These are phyloP conservation scores for Troides aeacus DNA, from an alignment of 2,888 invertebrate genomes.

Conservation along the genomic window DNA sequence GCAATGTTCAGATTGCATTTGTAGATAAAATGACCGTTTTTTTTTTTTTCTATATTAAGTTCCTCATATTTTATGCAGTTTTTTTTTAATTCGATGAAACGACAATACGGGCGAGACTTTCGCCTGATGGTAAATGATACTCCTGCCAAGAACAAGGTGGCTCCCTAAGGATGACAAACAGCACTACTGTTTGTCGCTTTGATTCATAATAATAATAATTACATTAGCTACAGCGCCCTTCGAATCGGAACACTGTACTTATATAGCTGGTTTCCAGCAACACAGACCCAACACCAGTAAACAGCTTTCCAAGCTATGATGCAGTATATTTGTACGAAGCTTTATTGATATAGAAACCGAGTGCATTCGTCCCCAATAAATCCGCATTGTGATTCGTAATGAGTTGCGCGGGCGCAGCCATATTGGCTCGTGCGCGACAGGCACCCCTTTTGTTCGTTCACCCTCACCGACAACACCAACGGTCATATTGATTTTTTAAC, in stretches of 20 bases:
- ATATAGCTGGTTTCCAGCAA: too few relatives aligned
- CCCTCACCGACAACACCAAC: conserved; percentile 74
- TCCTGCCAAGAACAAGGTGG: too few relatives aligned
- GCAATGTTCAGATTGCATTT: conserved; percentile 20
- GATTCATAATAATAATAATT: too few relatives aligned
- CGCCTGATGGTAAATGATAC: too few relatives aligned
- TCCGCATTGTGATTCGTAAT: conserved; percentile 47
- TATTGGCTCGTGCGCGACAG: conserved; percentile 60
- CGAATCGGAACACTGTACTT: too few relatives aligned
- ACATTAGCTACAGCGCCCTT: too few relatives aligned
- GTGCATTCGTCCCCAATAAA: conserved; percentile 23
- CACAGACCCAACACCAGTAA: too few relatives aligned
- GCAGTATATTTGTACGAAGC: background rate
- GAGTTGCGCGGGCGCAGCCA: conserved; percentile 42
- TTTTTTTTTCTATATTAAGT: background rate
- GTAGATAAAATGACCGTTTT: conserved; percentile 23
- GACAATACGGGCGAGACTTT: too few relatives aligned
- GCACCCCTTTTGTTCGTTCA: conserved; percentile 58
- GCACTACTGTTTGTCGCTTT: too few relatives aligned
- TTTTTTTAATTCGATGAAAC: too few relatives aligned
- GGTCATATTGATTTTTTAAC: conserved; percentile 79
- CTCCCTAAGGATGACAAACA: too few relatives aligned
- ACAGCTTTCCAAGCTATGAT: background rate
- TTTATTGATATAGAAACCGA: background rate
- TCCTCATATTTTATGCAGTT: too few relatives aligned